Percentiles rank a stretch among this genome's conserved stretches.
Evolutionary conservation across 1,140 invertebrate species (phyloP).

Genomic region (Orius laevigatus): DNA sequence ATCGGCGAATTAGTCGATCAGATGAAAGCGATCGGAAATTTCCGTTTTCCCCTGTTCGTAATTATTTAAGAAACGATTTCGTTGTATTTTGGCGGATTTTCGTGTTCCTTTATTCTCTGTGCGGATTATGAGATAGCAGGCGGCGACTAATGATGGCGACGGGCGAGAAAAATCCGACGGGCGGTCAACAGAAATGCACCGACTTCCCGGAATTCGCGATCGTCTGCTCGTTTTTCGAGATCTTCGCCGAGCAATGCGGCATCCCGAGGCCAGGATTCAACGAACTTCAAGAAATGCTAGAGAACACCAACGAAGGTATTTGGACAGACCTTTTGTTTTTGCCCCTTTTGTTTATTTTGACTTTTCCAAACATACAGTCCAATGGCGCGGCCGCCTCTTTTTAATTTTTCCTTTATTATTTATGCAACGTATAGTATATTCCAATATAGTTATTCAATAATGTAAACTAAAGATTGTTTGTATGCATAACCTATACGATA

Average conservation of each 20-base stretch:
- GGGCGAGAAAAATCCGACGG: no score
- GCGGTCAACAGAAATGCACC: constrained; percentile 37
- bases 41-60: no score
- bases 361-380: neutral
- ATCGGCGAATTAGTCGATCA: no score
- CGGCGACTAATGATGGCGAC: no score
- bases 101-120: no score
- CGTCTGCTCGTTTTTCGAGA: constrained; percentile 82
- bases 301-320: constrained; percentile 70
- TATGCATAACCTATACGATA: no score
- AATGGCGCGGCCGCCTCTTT: neutral
- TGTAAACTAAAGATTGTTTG: no score
- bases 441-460: no score
- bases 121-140: no score
- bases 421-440: neutral
- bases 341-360: constrained; percentile 9
- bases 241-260: constrained; percentile 67
- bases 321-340: neutral
- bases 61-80: no score
- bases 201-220: constrained; percentile 91
- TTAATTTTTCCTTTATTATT: neutral
- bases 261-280: constrained; percentile 56
- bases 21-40: no score
- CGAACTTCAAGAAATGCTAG: constrained; percentile 72
- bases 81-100: no score